Evolutionary conservation across 2,888 invertebrate genomes (phyloP).

Genomic region (Hetaerina titia): DNA sequence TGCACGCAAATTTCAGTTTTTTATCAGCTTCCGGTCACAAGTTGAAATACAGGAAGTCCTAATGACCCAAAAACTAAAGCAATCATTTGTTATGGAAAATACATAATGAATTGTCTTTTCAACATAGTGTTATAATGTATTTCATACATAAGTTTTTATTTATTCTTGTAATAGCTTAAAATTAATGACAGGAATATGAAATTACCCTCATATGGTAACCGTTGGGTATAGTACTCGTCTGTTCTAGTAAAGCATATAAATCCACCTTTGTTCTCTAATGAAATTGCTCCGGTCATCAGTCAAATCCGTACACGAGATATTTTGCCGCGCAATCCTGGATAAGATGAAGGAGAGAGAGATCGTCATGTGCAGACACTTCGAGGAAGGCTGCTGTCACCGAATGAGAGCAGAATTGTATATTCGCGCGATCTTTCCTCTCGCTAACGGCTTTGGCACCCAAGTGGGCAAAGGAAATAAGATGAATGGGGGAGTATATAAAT

Average conservation of each 20-base stretch:
- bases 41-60: too few relatives aligned
- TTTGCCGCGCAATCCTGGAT: neutral
- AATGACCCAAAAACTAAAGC: too few relatives aligned
- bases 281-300: neutral
- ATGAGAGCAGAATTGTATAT: neutral
- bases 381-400: neutral
- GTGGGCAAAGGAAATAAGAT: neutral
- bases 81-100: too few relatives aligned
- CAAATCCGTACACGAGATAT: neutral
- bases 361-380: neutral
- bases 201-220: neutral
- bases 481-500: neutral
- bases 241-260: neutral
- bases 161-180: too few relatives aligned
- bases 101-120: too few relatives aligned
- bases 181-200: too few relatives aligned
- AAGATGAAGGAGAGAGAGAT: neutral
- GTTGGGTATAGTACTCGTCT: neutral
- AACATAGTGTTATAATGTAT: too few relatives aligned
- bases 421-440: neutral
- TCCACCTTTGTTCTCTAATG: neutral
- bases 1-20: too few relatives aligned
- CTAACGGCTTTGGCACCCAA: neutral
- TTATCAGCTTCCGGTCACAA: too few relatives aligned
- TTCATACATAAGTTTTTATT: too few relatives aligned